phyloP scores from a whole-genome alignment of 2,888 invertebrate species.

The Agrochola lota region DNA sequence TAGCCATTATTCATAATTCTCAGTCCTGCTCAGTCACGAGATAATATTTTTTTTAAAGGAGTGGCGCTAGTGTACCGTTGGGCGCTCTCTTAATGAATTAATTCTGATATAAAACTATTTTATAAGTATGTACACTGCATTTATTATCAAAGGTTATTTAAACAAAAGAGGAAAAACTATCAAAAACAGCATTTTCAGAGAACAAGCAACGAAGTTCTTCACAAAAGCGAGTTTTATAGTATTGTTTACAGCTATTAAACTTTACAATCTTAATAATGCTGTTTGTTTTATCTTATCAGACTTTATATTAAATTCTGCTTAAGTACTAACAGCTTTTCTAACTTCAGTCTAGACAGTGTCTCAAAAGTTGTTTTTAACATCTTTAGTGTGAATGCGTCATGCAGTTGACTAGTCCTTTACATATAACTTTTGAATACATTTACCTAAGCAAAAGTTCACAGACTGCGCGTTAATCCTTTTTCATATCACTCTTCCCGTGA shows the following conservation, averaged over 20 bases:
- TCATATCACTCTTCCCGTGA: constrained; percentile 28
- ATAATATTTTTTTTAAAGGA: too few relatives aligned
- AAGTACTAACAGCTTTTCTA: constrained; percentile 16
- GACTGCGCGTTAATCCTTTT: constrained; percentile 21
- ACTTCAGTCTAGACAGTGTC: constrained; percentile 52
- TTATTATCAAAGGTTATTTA: not conserved
- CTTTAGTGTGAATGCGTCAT: constrained; percentile 19
- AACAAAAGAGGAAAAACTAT: not conserved
- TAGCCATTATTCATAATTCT: too few relatives aligned
- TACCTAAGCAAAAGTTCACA: constrained; percentile 17
- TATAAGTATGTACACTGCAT: not conserved
- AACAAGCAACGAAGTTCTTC: not conserved
- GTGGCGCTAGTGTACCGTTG: too few relatives aligned
- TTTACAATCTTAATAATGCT: not conserved
- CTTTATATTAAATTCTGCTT: constrained; percentile 22
- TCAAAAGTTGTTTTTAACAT: constrained; percentile 37
- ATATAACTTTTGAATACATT: constrained; percentile 33
- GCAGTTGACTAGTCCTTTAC: constrained; percentile 19
- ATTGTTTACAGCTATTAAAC: not conserved
- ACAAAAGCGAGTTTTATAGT: not conserved
- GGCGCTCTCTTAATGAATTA: not conserved
- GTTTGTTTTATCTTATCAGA: constrained; percentile 20
- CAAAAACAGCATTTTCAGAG: not conserved
- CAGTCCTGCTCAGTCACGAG: too few relatives aligned
- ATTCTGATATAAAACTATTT: not conserved